Conservation (phyloP, 2,797 vertebrate genomes). For the Rhabdomys pumilio region DNA sequence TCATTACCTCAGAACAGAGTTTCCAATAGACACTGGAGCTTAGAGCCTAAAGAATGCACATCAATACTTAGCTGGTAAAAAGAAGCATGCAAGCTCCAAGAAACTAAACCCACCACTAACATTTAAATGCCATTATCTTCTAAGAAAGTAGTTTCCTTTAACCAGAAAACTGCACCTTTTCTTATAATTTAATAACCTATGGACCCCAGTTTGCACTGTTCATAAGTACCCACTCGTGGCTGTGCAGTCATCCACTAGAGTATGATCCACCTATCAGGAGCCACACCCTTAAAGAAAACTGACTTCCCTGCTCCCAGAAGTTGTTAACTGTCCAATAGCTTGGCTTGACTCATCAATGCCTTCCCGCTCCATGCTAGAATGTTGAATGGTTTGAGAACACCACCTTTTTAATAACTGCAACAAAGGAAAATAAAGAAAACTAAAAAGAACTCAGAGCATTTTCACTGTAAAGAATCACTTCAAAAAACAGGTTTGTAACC, state of each 20-base stretch:
- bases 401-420: slow-evolving; percentile 18
- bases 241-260: not conserved
- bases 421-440: slow-evolving; percentile 31
- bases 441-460: slow-evolving; percentile 21
- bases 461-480: slow-evolving; percentile 41
- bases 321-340: not conserved
- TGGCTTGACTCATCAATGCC: not conserved
- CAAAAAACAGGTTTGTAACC: not conserved
- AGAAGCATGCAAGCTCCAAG: not conserved
- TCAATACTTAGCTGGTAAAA: not conserved
- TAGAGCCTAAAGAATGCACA: not conserved
- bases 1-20: not conserved
- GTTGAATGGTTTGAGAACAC: not conserved
- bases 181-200: not conserved
- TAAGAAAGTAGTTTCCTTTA: not conserved
- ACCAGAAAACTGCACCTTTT: not conserved
- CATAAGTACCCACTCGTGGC: not conserved
- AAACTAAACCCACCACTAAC: not conserved
- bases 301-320: not conserved
- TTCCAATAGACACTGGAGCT: not conserved
- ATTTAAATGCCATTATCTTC: not conserved
- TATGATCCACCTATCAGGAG: not conserved
- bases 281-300: not conserved
- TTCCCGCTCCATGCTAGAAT: not conserved
- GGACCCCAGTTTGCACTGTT: too few relatives aligned